phyloP scores from a whole-genome alignment of 2,888 invertebrate genomes.

The Lasioglossum calceatum region DNA sequence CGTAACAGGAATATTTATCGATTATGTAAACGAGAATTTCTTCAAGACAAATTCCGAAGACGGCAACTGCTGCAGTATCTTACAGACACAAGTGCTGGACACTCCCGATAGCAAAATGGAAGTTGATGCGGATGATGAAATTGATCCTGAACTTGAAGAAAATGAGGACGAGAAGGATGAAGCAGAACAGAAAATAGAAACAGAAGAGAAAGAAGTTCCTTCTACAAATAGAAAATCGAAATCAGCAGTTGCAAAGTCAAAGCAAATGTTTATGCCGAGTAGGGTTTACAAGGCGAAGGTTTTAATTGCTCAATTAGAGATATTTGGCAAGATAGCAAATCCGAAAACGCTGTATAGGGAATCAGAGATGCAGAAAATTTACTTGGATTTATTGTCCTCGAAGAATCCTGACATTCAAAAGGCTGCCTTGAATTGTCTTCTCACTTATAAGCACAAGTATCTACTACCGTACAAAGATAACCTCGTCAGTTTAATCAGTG shows the following conservation, averaged over 20 bases:
- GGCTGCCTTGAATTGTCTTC: slow-evolving; percentile 93
- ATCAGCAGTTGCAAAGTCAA: slow-evolving; percentile 51
- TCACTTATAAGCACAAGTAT: slow-evolving; percentile 93
- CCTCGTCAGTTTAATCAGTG: slow-evolving; percentile 92
- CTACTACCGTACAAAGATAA: slow-evolving; percentile 92
- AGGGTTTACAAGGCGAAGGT: slow-evolving; percentile 80
- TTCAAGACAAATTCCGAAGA: slow-evolving; percentile 86
- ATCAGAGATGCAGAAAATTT: slow-evolving; percentile 90
- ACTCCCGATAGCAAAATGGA: slow-evolving; percentile 28
- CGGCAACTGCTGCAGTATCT: slow-evolving; percentile 86
- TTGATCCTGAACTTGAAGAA: slow-evolving; percentile 82
- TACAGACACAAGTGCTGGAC: slow-evolving; percentile 75
- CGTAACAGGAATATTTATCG: slow-evolving; percentile 91
- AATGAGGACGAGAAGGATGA: slow-evolving; percentile 58
- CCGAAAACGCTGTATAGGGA: slow-evolving; percentile 93
- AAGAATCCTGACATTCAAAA: slow-evolving; percentile 93
- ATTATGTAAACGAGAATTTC: slow-evolving; percentile 91
- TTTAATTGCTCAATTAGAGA: slow-evolving; percentile 89
- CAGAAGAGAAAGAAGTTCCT: slow-evolving; percentile 70
- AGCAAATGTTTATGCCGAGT: slow-evolving; percentile 46
- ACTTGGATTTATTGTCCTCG: slow-evolving; percentile 92
- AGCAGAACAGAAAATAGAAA: slow-evolving; percentile 72
- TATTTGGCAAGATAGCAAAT: slow-evolving; percentile 92
- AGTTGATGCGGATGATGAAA: slow-evolving; percentile 69
- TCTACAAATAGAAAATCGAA: slow-evolving; percentile 54